phyloP scores from a whole-genome alignment of 2,888 invertebrate genomes.

The Leucophora obtusa region DNA sequence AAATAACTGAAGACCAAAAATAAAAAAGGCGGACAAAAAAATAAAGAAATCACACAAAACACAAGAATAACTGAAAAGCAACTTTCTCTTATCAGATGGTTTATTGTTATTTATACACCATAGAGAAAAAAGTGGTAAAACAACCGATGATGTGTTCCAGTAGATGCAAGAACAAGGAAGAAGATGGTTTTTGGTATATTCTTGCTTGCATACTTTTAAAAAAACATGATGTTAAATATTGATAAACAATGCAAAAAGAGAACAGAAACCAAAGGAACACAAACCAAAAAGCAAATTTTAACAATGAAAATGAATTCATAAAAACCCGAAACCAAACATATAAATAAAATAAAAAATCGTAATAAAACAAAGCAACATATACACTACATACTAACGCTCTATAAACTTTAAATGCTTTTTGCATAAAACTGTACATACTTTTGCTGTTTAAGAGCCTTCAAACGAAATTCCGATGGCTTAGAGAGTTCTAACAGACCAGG shows the following conservation, averaged over 20 bases:
- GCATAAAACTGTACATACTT: slow-evolving; percentile 71
- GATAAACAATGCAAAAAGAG: slow-evolving; percentile 36
- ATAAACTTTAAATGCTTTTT: neutral
- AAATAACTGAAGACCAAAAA: slow-evolving; percentile 49
- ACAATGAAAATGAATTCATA: slow-evolving; percentile 16
- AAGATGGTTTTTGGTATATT: neutral
- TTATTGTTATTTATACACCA: slow-evolving; percentile 49
- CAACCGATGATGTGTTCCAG: slow-evolving; percentile 11
- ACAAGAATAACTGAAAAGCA: slow-evolving; percentile 47
- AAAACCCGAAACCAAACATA: slow-evolving; percentile 10
- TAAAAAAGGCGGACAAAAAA: neutral
- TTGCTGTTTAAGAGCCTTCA: slow-evolving; percentile 77
- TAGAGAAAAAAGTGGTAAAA: slow-evolving; percentile 17
- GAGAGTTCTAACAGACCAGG: slow-evolving; percentile 77
- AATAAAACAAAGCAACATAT: neutral
- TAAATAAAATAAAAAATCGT: slow-evolving; percentile 9
- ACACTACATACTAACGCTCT: too few species aligned
- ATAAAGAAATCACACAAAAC: slow-evolving; percentile 7
- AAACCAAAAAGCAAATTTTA: slow-evolving; percentile 34
- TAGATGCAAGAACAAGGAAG: neutral
- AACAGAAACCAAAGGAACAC: slow-evolving; percentile 13
- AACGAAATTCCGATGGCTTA: slow-evolving; percentile 78
- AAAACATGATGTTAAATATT: slow-evolving; percentile 42
- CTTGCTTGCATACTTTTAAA: neutral
- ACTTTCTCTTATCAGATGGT: slow-evolving; percentile 57